Base-by-base conservation (phyloP, 2,888 invertebrate genomes). In the Choristoneura rosaceana region DNA sequence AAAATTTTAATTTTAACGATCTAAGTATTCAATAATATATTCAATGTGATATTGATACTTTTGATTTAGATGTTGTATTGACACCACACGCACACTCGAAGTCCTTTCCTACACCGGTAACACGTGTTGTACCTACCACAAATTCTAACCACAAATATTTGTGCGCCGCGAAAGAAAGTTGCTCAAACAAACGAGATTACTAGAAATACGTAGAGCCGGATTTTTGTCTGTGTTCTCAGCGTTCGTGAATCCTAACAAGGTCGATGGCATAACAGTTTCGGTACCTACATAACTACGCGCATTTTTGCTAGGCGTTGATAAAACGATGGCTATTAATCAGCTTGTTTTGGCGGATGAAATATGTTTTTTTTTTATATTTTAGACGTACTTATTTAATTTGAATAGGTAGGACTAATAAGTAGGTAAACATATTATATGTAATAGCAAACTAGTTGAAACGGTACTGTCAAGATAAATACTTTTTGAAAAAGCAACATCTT, bases 131-230 rank as follows among this genome's bases (percentile, higher is more conserved):
- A 43, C 43, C 3, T 12, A 55, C 65, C 52, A 55, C 41, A 63
- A 63, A 63, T 59, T 71, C 50, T 47, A 41, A 68, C 74, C 76
- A 76, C 77, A 78, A 78, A 78, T 76, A 64, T 74, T 78, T 70
- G 69, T 77, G 55, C 55, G 82, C 84, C 78, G 77, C 80, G 71
- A 81, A 90, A 82, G 92, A 92, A 92, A 92, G 92, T 91, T 90
- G 87, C 86, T 84, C 84, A 87, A 84, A 87, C 85, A 81, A 84
- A 82, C 84, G 78, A 63, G 68, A 50, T 73, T 63, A 63, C 68
- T 68, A 47, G 50, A 86, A 87, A 85, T 86, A 79, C 82, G 83
- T 77, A 65, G 77, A 89, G 91, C 91, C 91, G 90, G 91, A 89
- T 84, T 88, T 87, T 84, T 86, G 86, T 87, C 89, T 87, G 82